phyloP scores from a whole-genome alignment of 2,113 vertebrate genomes.

The Felis chaus region DNA sequence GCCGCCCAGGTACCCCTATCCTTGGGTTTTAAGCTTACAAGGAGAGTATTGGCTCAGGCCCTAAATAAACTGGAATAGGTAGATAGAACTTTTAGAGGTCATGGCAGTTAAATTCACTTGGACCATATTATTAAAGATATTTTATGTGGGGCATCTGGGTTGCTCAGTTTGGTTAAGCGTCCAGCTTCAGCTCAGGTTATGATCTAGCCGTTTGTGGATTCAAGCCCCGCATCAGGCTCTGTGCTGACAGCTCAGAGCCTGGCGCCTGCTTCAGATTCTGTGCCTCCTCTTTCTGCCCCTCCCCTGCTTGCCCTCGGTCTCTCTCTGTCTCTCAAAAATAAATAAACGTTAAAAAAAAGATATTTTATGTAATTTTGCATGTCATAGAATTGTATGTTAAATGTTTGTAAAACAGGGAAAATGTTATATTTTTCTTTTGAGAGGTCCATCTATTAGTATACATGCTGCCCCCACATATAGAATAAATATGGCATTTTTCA shows the following conservation, averaged over 20 bases:
- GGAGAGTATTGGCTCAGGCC: background rate
- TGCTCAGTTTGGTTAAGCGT: too few relatives aligned
- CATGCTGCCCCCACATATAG: background rate
- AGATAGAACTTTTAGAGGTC: background rate
- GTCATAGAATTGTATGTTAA: background rate
- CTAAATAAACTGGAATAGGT: background rate
- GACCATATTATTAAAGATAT: background rate
- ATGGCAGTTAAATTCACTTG: background rate
- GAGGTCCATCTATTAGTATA: background rate
- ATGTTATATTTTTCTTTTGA: background rate
- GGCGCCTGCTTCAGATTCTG: too few relatives aligned
- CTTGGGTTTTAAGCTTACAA: background rate
- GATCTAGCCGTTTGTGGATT: too few relatives aligned
- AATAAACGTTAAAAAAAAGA: background rate
- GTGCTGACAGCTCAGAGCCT: too few relatives aligned
- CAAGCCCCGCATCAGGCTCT: too few relatives aligned
- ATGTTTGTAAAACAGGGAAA: background rate
- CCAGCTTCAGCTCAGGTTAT: too few relatives aligned
- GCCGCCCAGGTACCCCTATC: background rate
- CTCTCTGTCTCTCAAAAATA: too few relatives aligned
- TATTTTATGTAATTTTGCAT: background rate
- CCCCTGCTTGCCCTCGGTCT: too few relatives aligned
- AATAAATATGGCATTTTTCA: slow-evolving; percentile 7
- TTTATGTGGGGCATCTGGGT: background rate
- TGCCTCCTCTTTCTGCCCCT: too few relatives aligned